Evolutionary conservation across 2,888 invertebrate genomes (phyloP).

Genomic region (Drosophila dives): DNA sequence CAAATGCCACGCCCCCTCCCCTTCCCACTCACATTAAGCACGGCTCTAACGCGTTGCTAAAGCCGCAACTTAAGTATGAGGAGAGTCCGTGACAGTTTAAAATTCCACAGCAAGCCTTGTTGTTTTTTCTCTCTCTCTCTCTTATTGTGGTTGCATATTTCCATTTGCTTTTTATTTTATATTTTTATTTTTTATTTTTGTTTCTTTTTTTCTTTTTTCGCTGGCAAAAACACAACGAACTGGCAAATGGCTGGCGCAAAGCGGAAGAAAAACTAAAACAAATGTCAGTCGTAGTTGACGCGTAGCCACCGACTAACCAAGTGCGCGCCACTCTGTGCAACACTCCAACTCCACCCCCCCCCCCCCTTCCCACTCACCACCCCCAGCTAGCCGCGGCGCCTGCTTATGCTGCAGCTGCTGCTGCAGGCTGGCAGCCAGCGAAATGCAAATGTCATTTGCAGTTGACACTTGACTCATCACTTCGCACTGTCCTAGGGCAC

Average conservation of each 20-base stretch:
- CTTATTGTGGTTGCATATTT: constrained; percentile 62
- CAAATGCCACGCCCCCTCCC: constrained; percentile 6
- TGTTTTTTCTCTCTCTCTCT: constrained; percentile 7
- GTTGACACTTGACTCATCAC: constrained; percentile 80
- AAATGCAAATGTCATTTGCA: constrained; percentile 81
- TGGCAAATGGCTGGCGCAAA: constrained; percentile 79
- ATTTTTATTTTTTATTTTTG: constrained; percentile 24
- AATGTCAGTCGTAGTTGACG: constrained; percentile 79
- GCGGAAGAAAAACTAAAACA: constrained; percentile 81
- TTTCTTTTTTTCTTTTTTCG: constrained; percentile 14
- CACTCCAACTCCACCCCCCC: background rate
- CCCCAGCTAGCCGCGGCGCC: background rate
- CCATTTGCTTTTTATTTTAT: constrained; percentile 22
- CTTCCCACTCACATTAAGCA: no score
- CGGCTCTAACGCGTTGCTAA: constrained; percentile 16
- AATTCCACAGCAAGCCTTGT: constrained; percentile 52
- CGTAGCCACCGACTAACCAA: constrained; percentile 65
- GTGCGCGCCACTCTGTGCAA: constrained; percentile 3
- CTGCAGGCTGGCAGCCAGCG: constrained; percentile 61
- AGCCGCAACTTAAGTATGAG: constrained; percentile 54
- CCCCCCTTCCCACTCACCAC: background rate
- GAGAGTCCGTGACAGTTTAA: constrained; percentile 64
- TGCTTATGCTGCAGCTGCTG: constrained; percentile 8
- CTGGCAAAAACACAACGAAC: constrained; percentile 70
- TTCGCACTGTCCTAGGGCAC: constrained; percentile 79